phyloP scores from a whole-genome alignment of 2,888 invertebrate species.

The Agrochola lychnidis region DNA sequence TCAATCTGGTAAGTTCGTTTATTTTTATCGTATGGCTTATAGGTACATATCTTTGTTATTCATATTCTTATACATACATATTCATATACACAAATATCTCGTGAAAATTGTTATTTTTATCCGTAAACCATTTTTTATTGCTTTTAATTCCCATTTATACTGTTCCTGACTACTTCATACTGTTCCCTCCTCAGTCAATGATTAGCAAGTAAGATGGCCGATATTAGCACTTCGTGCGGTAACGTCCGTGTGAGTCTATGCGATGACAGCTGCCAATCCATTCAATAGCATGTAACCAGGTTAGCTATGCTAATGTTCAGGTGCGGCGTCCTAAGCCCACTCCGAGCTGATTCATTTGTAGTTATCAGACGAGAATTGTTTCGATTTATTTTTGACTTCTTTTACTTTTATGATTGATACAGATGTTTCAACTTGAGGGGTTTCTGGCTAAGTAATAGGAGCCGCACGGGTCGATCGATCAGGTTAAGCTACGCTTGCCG shows the following conservation, averaged over 20 bases:
- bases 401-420: background rate
- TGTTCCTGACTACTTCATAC: background rate
- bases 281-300: conserved; percentile 36
- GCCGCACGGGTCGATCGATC: too few species aligned
- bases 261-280: conserved; percentile 7
- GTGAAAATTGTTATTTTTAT: too few species aligned
- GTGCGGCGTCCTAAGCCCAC: background rate
- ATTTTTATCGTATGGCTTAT: too few species aligned
- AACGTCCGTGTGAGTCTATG: conserved; percentile 8
- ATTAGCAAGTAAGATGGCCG: conserved; percentile 29
- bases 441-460: too few species aligned
- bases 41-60: too few species aligned
- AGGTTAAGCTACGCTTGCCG: too few species aligned
- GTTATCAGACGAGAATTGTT: conserved; percentile 14
- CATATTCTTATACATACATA: too few species aligned
- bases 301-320: conserved; percentile 32
- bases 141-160: background rate
- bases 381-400: background rate
- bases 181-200: background rate
- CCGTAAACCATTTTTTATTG: too few species aligned
- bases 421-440: background rate
- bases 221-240: background rate
- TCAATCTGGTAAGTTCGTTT: too few species aligned
- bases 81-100: too few species aligned
- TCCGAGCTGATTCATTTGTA: background rate